Percentiles rank a stretch among this genome's conserved stretches.
phyloP scores from a whole-genome alignment of 2,113 vertebrate species.

The Heterotilapia buettikoferi region DNA sequence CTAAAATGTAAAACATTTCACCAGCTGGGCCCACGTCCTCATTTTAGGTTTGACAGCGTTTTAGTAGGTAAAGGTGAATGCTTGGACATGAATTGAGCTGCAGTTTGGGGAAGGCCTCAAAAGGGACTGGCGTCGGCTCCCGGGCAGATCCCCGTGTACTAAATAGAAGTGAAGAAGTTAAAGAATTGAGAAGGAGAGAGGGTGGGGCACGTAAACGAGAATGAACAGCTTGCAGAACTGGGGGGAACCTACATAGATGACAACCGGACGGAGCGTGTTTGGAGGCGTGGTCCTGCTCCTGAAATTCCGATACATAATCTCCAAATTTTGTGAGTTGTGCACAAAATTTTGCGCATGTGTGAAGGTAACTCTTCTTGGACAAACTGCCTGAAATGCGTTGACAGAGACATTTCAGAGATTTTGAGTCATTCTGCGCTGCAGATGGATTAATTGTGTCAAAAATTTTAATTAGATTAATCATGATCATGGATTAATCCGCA shows the following conservation, averaged over 20 bases:
- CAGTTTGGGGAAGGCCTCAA: neutral
- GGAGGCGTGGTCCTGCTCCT: neutral
- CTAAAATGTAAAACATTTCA: no score
- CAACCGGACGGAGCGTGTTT: neutral
- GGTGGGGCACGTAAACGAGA: neutral
- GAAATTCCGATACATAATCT: neutral
- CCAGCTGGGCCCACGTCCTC: no score
- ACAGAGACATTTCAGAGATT: neutral
- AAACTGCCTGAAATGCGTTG: neutral
- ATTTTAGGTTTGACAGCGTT: no score
- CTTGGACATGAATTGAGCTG: neutral
- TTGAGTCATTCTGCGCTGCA: neutral
- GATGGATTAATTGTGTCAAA: neutral
- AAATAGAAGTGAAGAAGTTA: neutral
- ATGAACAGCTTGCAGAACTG: neutral
- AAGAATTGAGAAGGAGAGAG: neutral
- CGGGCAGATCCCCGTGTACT: neutral
- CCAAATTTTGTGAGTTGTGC: neutral
- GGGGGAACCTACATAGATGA: neutral
- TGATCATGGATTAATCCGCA: neutral
- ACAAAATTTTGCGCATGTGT: neutral
- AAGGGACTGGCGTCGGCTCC: no score
- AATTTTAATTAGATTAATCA: rapidly evolving
- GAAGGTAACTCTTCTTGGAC: neutral
- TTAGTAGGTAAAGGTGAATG: neutral